Evolutionary conservation across 2,888 invertebrate species (phyloP).

Genomic region (Argyresthia goedartella): DNA sequence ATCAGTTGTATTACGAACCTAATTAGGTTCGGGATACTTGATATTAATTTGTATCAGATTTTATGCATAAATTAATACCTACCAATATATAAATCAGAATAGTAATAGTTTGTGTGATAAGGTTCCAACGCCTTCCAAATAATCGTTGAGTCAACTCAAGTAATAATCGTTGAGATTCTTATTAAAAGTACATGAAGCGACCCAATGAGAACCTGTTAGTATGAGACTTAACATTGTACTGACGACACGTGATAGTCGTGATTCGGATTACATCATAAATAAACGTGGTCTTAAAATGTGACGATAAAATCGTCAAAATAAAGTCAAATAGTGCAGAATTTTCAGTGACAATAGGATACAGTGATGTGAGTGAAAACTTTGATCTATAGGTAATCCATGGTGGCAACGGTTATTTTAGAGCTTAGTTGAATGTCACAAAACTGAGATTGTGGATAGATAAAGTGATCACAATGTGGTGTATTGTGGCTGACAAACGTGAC

Average conservation of each 20-base stretch:
- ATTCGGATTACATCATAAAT: background rate
- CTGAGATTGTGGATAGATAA: too few relatives aligned
- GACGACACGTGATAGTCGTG: slow-evolving; percentile 39
- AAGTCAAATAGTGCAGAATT: slow-evolving; percentile 2
- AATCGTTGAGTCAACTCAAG: background rate
- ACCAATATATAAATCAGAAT: too few relatives aligned
- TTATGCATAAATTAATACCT: too few relatives aligned
- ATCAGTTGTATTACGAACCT: too few relatives aligned
- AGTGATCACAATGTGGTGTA: slow-evolving; percentile 20
- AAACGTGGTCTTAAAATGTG: too few relatives aligned
- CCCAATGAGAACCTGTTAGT: slow-evolving; percentile 38
- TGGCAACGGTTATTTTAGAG: slow-evolving; percentile 5
- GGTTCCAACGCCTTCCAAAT: background rate
- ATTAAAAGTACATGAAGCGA: slow-evolving; percentile 31
- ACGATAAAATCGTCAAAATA: too few relatives aligned
- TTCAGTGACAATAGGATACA: background rate
- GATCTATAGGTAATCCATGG: slow-evolving; percentile 23
- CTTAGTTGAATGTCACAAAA: slow-evolving; percentile 22
- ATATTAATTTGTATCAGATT: too few relatives aligned
- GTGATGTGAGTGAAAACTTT: slow-evolving; percentile 19
- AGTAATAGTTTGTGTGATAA: too few relatives aligned
- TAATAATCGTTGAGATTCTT: slow-evolving; percentile 15
- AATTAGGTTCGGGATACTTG: too few relatives aligned
- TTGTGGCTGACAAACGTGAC: slow-evolving; percentile 14
- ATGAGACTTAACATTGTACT: slow-evolving; percentile 37